Evolutionary conservation across 1,140 invertebrate species (phyloP).

Genomic region (Arctopsyche grandis): DNA sequence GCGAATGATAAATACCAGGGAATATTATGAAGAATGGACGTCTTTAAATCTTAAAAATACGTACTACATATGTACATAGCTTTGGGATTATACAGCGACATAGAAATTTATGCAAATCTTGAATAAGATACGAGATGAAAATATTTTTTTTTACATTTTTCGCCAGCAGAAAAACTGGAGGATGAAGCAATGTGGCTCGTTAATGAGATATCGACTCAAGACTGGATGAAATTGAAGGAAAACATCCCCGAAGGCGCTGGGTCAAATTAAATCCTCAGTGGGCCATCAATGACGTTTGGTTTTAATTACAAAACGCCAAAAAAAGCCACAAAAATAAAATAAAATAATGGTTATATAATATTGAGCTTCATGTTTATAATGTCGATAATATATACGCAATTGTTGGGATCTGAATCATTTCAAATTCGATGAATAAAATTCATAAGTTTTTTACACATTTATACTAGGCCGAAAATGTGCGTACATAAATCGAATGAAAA

Average conservation of each 20-base stretch:
- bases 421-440: neutral
- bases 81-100: too few relatives aligned
- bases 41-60: too few relatives aligned
- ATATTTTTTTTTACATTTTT: neutral
- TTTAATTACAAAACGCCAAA: conserved; percentile 16
- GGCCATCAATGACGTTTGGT: neutral
- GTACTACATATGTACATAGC: too few relatives aligned
- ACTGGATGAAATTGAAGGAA: conserved; percentile 16
- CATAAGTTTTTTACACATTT: neutral
- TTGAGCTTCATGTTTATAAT: too few relatives aligned
- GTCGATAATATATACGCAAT: too few relatives aligned
- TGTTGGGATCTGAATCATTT: neutral
- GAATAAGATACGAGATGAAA: conserved; percentile 1
- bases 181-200: neutral
- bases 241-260: neutral
- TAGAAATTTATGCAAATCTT: conserved; percentile 8
- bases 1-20: too few relatives aligned
- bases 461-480: neutral
- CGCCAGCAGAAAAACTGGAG: neutral
- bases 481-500: neutral
- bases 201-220: conserved; percentile 24
- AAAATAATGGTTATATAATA: too few relatives aligned
- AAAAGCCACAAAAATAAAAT: neutral
- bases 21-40: too few relatives aligned
- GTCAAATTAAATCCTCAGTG: neutral